A percentile compares a stretch with the other conserved stretches of the same genome.
Evolutionary conservation across 2,797 vertebrate species (phyloP).

Genomic region (Sebastiscus tertius): DNA sequence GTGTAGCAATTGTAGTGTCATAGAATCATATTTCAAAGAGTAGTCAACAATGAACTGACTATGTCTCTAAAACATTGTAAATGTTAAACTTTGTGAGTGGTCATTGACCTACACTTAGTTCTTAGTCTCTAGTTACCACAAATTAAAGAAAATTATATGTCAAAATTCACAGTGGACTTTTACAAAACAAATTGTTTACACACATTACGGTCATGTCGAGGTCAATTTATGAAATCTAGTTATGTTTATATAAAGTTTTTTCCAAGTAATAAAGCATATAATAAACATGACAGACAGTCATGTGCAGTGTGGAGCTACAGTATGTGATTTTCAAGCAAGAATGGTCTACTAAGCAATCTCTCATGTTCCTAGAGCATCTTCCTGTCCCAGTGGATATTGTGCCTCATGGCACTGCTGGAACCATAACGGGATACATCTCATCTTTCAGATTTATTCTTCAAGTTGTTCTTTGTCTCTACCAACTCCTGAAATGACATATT

Average conservation of each 20-base stretch:
- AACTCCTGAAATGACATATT: not conserved
- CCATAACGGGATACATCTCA: not conserved
- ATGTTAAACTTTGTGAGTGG: not conserved
- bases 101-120: not conserved
- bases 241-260: not conserved
- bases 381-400: not conserved
- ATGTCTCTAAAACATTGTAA: not conserved
- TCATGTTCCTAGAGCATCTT: not conserved
- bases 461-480: not conserved
- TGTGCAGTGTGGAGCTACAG: not conserved
- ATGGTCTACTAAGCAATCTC: not conserved
- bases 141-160: not conserved
- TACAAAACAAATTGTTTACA: not conserved
- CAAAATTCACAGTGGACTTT: not conserved
- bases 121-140: too few species aligned
- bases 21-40: not conserved
- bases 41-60: not conserved
- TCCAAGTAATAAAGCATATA: not conserved
- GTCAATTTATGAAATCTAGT: not conserved
- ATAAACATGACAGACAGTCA: not conserved
- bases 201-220: not conserved
- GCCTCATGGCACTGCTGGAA: not conserved
- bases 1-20: not conserved
- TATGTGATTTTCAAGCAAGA: not conserved
- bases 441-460: not conserved